Evolutionary conservation across 2,888 invertebrate genomes (phyloP).

Genomic region (Tenodera sinensis): DNA sequence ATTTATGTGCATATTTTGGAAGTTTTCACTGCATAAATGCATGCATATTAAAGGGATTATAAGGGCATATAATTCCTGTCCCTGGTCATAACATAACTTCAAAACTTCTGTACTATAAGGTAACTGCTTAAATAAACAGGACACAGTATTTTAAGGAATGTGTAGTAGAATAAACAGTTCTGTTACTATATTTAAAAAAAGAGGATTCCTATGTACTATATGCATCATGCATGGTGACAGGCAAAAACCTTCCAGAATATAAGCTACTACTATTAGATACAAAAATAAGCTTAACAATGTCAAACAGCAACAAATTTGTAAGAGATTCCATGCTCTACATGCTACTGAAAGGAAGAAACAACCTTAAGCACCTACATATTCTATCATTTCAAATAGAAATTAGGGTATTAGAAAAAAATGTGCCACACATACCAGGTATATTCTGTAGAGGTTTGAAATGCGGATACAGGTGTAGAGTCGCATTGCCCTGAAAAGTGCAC

Average conservation of each 20-base stretch:
- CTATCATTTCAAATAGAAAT: background rate
- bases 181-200: background rate
- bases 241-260: background rate
- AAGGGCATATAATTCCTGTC: too few relatives aligned
- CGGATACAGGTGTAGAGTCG: constrained; percentile 54
- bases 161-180: too few relatives aligned
- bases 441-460: constrained; percentile 52
- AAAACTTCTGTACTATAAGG: too few relatives aligned
- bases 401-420: background rate
- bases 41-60: too few relatives aligned
- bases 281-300: background rate
- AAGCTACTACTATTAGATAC: background rate
- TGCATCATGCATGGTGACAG: background rate
- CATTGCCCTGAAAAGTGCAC: constrained; percentile 48
- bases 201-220: background rate
- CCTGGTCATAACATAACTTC: too few relatives aligned
- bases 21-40: too few relatives aligned
- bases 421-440: constrained; percentile 44
- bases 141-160: too few relatives aligned
- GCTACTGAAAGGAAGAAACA: background rate
- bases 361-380: background rate
- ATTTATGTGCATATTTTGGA: too few relatives aligned
- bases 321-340: background rate
- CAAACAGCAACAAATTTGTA: background rate
- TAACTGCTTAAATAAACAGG: too few relatives aligned